Conservation (phyloP, 2,888 invertebrate genomes). For the Eueremaeus valkanovi region DNA sequence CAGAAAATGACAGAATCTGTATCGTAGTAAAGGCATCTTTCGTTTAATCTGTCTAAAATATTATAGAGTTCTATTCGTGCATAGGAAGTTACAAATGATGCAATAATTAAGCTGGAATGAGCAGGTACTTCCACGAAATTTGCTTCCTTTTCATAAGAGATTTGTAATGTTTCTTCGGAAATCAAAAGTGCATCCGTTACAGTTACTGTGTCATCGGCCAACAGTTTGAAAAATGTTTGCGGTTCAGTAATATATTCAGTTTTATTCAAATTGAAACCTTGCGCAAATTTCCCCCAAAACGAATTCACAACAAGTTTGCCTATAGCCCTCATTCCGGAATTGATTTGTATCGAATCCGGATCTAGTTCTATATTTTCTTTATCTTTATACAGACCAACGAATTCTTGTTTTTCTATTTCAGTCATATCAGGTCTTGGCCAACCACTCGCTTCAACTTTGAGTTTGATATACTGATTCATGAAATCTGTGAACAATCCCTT, state of each 20-base stretch:
- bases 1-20: conserved; percentile 52
- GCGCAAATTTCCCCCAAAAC: conserved; percentile 48
- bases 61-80: conserved; percentile 50
- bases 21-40: conserved; percentile 51
- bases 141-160: background rate
- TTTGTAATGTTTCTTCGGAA: background rate
- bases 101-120: conserved; percentile 50
- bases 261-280: conserved; percentile 26
- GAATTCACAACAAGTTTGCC: conserved; percentile 46
- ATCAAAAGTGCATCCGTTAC: background rate
- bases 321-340: conserved; percentile 45
- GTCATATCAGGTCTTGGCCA: conserved; percentile 46
- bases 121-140: background rate
- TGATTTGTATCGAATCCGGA: conserved; percentile 42
- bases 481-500: conserved; percentile 49
- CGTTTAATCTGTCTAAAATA: conserved; percentile 49
- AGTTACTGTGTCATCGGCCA: conserved; percentile 24
- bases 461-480: conserved; percentile 49
- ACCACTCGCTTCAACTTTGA: conserved; percentile 48
- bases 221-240: conserved; percentile 35
- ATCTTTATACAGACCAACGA: conserved; percentile 45
- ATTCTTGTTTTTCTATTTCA: conserved; percentile 45
- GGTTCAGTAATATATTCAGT: conserved; percentile 37
- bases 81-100: conserved; percentile 51
- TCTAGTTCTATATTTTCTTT: conserved; percentile 47